phyloP scores from a whole-genome alignment of 2,888 invertebrate genomes.

The Drosophila koepferae region DNA sequence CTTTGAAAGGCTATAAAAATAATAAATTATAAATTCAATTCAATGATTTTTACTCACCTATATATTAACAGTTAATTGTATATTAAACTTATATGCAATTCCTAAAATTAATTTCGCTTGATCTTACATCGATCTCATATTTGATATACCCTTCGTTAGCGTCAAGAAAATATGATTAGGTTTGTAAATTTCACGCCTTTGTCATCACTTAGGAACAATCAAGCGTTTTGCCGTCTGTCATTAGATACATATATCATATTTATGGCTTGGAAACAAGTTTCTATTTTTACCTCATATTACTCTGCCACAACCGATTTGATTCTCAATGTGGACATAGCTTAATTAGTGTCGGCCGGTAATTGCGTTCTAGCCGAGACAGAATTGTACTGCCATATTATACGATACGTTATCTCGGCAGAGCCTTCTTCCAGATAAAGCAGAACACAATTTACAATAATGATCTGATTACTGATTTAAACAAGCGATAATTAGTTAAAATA shows the following conservation, averaged over 20 bases:
- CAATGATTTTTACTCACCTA: no score
- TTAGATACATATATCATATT: slow-evolving; percentile 22
- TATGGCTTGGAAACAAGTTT: slow-evolving; percentile 42
- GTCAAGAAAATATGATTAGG: not conserved
- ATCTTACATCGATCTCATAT: not conserved
- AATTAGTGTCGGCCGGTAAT: slow-evolving; percentile 44
- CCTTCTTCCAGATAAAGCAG: slow-evolving; percentile 24
- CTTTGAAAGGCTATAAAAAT: not conserved
- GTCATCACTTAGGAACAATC: slow-evolving; percentile 23
- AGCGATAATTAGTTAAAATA: slow-evolving; percentile 23
- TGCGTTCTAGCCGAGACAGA: slow-evolving; percentile 38
- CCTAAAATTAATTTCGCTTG: not conserved
- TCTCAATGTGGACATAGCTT: slow-evolving; percentile 20
- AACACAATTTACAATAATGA: slow-evolving; percentile 23
- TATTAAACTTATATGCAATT: not conserved
- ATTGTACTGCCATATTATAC: slow-evolving; percentile 22
- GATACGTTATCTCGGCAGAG: slow-evolving; percentile 34
- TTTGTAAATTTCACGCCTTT: slow-evolving; percentile 26
- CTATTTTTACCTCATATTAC: slow-evolving; percentile 6
- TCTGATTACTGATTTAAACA: slow-evolving; percentile 25
- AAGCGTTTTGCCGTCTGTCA: slow-evolving; percentile 12
- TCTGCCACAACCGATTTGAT: slow-evolving; percentile 14
- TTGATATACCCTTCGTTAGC: not conserved
- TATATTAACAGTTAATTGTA: no score
- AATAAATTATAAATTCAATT: no score